These are phyloP conservation scores for Danio aesculapii DNA, from an alignment of 2,797 vertebrate species.

Conservation along the genomic window DNA sequence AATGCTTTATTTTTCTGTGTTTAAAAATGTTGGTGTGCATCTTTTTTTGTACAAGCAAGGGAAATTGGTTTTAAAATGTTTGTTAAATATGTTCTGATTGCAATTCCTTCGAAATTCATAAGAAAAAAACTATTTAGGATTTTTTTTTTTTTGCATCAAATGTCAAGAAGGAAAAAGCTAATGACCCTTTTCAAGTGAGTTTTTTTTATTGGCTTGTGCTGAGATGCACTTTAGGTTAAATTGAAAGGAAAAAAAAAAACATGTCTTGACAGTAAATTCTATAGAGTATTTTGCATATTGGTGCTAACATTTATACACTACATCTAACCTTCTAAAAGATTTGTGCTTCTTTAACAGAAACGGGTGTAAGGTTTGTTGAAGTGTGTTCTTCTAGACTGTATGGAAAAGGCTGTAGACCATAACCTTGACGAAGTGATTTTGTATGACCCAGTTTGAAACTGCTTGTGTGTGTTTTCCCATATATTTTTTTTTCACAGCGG, in stretches of 20 bases:
- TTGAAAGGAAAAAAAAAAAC: neutral
- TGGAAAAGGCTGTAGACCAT: neutral
- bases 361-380: neutral
- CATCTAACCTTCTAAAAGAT: slow-evolving; percentile 20
- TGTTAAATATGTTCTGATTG: neutral
- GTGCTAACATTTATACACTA: slow-evolving; percentile 22
- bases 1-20: neutral
- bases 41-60: neutral
- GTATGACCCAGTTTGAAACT: neutral
- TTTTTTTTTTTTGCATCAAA: neutral
- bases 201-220: slow-evolving; percentile 18
- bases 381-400: neutral
- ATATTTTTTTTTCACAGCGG: slow-evolving; percentile 5
- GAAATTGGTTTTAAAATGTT: slow-evolving; percentile 1
- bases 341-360: slow-evolving; percentile 20
- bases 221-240: slow-evolving; percentile 27
- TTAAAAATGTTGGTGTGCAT: slow-evolving; percentile 2
- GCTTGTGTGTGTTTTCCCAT: slow-evolving; percentile 11
- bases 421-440: slow-evolving; percentile 1
- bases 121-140: neutral
- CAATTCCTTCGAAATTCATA: slow-evolving; percentile 1
- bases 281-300: slow-evolving; percentile 68
- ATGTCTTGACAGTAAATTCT: slow-evolving; percentile 37
- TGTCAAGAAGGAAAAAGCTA: neutral
- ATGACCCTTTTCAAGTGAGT: neutral